phyloP scores from a whole-genome alignment of 2,113 vertebrate genomes.

The Notothenia coriiceps region DNA sequence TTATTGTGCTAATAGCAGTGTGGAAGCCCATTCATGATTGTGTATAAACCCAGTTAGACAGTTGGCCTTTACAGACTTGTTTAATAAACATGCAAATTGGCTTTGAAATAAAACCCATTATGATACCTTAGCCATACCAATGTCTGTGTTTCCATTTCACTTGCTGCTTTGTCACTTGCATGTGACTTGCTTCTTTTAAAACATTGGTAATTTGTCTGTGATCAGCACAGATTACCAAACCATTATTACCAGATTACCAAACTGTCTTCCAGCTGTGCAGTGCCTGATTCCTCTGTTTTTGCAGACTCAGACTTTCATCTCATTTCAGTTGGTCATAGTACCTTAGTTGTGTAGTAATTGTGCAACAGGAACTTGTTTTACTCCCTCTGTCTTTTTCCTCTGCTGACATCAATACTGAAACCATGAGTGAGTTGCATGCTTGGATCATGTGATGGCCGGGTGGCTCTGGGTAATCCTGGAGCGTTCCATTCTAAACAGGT shows the following conservation, averaged over 20 bases:
- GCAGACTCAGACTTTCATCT: conserved; percentile 19
- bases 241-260: conserved; percentile 25
- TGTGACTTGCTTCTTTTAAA: conserved; percentile 22
- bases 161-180: neutral
- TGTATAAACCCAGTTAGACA: neutral
- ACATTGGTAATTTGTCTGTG: conserved; percentile 18
- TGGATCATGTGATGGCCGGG: conserved; percentile 71
- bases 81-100: conserved; percentile 28
- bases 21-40: neutral
- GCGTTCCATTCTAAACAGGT: conserved; percentile 61
- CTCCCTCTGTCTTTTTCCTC: conserved; percentile 40
- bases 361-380: conserved; percentile 65
- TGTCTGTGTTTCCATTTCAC: conserved; percentile 2
- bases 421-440: conserved; percentile 68
- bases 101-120: conserved; percentile 29
- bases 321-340: neutral
- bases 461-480: conserved; percentile 66
- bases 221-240: conserved; percentile 1
- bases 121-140: neutral
- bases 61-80: conserved; percentile 13
- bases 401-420: conserved; percentile 74
- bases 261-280: neutral
- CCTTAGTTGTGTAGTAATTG: conserved; percentile 41
- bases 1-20: conserved; percentile 3
- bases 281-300: neutral